phyloP scores from a whole-genome alignment of 2,888 invertebrate genomes.

The Oconnorella tubifera region DNA sequence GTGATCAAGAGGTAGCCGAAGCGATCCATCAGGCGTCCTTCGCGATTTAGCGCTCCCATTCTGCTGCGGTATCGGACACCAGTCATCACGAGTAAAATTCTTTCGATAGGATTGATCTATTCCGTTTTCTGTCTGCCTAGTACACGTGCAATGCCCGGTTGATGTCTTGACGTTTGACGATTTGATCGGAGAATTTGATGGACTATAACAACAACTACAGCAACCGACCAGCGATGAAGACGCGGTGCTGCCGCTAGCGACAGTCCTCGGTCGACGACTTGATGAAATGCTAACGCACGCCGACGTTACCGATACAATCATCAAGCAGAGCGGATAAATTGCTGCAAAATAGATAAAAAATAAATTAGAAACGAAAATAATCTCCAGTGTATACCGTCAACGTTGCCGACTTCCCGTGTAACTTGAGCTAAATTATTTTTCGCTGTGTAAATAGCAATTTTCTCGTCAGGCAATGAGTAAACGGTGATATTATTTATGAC shows the following conservation, averaged over 20 bases:
- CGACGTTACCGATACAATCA: slow-evolving; percentile 10
- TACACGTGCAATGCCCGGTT: background rate
- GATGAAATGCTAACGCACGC: slow-evolving; percentile 12
- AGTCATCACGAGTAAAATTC: no score
- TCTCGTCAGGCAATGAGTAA: no score
- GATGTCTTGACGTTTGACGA: background rate
- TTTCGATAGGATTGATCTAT: background rate
- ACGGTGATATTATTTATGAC: no score
- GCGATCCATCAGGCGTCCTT: background rate
- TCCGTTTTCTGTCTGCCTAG: background rate
- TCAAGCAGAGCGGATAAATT: slow-evolving; percentile 8
- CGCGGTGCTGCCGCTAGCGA: background rate
- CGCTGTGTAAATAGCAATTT: no score
- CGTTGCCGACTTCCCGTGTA: no score
- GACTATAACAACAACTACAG: no score
- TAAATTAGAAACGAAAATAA: no score
- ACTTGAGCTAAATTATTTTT: no score
- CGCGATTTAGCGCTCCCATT: background rate
- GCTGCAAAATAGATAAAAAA: slow-evolving; percentile 3
- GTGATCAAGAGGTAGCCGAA: no score
- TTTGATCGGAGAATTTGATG: no score
- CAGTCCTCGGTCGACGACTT: background rate
- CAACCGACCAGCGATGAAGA: background rate
- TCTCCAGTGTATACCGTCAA: no score
- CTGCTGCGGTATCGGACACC: no score